Base-by-base conservation (phyloP, 1,140 invertebrate genomes). In the Acromyrmex heyeri region DNA sequence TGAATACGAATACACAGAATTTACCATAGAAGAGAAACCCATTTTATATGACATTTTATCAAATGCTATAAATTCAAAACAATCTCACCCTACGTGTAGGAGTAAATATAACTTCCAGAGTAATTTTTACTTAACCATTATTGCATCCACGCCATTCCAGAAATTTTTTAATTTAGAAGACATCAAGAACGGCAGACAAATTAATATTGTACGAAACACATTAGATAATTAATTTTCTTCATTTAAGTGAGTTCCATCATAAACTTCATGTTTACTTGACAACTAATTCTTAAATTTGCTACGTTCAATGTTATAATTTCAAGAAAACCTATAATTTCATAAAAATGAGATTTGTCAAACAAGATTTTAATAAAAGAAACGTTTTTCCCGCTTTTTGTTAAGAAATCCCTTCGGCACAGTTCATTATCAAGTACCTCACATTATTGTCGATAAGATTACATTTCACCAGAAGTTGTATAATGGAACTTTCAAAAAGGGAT, bases 381-480 rank as follows among this genome's bases (percentile, higher is more conserved):
- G 4, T 55, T 77, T 77, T 48, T 48, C 10, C 38, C 27, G 34
- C 1, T 10, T 10, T 77, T 64, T 3, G 16, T 64, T 14, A 24
- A 62, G 5, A 3, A 27, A 77, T 12, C 21, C 27, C 38, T 77
- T 48, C 14, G n/a, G n/a, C 8, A 18, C 14, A 24, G 16, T 24
- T 5, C 48, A 3, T 38, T 67, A 38, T 75, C 64, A 18, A 44
- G 14, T 24, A 18, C 44, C n/a, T 27, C 12, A 24, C n/a, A 24
- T 55, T 69, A n/a, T 53, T 69, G 16, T 21, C n/a, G 65, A 55
- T 24, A 34, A 81, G 30, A 70, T 81, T 70, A 81, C 50, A 53
- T 55, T 4, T 0, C n/a, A 27, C 8, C 62, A 38, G 16, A 81
- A 24, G 48, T 57, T 44, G 48, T 18, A 34, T 38, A 55, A 79